Evolutionary conservation across 2,888 invertebrate species (phyloP).

Genomic region (Branchipolynoe longqiensis): DNA sequence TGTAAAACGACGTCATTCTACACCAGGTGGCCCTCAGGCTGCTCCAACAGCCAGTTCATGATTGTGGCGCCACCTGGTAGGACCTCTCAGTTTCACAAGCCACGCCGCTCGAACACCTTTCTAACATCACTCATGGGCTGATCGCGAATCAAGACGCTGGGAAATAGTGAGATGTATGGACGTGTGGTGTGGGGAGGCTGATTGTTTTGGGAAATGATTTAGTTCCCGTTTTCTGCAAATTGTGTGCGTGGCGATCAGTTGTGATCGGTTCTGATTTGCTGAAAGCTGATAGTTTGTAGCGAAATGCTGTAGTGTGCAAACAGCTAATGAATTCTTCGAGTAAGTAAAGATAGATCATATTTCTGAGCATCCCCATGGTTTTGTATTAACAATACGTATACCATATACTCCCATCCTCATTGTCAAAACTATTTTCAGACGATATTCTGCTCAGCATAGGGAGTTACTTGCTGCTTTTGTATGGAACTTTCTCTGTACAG

Average conservation of each 20-base stretch:
- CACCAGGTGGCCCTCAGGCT: constrained; percentile 74
- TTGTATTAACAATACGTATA: too few species aligned
- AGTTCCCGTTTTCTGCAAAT: neutral
- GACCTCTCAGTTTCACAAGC: too few species aligned
- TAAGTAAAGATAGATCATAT: neutral
- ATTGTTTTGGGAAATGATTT: neutral
- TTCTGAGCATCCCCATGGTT: neutral
- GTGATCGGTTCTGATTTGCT: neutral
- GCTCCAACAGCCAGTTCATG: neutral
- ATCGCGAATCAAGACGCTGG: too few species aligned
- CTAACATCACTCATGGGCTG: too few species aligned
- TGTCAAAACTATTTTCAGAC: neutral
- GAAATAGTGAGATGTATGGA: neutral
- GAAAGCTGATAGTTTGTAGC: too few species aligned
- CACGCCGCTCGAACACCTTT: too few species aligned
- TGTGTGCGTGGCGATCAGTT: neutral
- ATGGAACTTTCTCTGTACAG: constrained; percentile 24
- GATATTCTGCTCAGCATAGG: neutral
- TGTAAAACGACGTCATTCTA: constrained; percentile 94
- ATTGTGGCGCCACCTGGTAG: too few species aligned
- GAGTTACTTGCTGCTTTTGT: neutral
- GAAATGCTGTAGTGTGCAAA: too few species aligned
- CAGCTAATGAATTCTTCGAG: neutral
- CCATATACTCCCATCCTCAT: too few species aligned
- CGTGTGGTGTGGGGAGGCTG: neutral